Percentiles rank a stretch among this genome's conserved stretches.
Evolutionary conservation across 2,888 invertebrate species (phyloP).

Genomic region (Abrostola tripartita): DNA sequence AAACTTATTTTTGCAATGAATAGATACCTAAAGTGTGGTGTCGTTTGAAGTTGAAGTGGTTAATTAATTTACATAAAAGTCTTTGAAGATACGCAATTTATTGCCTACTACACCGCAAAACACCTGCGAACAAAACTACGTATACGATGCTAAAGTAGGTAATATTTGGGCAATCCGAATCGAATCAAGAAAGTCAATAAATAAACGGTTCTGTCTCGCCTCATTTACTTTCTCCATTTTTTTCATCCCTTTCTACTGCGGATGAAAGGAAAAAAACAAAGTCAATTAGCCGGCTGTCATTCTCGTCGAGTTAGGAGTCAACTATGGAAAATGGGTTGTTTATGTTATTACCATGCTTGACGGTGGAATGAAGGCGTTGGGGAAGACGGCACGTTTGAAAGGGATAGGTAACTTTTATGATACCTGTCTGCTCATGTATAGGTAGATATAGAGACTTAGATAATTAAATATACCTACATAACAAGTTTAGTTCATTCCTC

Average conservation of each 20-base stretch:
- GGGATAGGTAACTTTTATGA: neutral
- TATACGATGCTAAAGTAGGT: conserved; percentile 2
- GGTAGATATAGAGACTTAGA: too few species aligned
- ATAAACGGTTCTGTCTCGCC: conserved; percentile 46
- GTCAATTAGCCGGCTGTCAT: conserved; percentile 39
- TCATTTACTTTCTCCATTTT: conserved; percentile 38
- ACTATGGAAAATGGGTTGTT: conserved; percentile 35
- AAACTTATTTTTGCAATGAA: too few species aligned
- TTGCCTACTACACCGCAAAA: neutral
- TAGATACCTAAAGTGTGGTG: too few species aligned
- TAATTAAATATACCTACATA: too few species aligned
- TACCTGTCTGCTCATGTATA: neutral
- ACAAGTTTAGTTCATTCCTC: too few species aligned
- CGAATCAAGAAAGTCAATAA: conserved; percentile 47
- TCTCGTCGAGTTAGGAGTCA: conserved; percentile 21
- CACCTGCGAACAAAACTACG: neutral
- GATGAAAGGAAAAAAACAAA: conserved; percentile 20
- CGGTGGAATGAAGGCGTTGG: neutral
- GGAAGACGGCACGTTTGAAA: neutral
- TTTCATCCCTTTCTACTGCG: conserved; percentile 30
- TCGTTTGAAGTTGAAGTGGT: neutral
- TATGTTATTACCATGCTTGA: conserved; percentile 21
- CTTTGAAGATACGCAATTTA: neutral
- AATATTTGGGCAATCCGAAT: conserved; percentile 20
- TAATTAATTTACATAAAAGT: neutral